These are phyloP conservation scores for Oreochromis grahami DNA, from an alignment of 2,797 vertebrate species.

Conservation along the genomic window DNA sequence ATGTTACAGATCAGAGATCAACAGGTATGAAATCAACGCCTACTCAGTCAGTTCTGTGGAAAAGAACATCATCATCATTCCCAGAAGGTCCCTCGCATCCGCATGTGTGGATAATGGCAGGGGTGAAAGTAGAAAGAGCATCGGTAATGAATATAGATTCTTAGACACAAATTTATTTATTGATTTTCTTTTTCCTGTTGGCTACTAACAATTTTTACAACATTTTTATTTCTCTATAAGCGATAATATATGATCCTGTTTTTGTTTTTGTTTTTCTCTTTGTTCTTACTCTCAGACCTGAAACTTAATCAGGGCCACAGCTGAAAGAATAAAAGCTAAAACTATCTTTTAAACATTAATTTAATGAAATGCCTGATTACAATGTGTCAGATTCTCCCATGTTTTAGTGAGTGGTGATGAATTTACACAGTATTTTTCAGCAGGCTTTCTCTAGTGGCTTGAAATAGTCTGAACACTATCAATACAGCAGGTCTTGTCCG, in stretches of 20 bases:
- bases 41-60: not conserved
- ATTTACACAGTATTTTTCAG: not conserved
- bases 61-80: not conserved
- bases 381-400: not conserved
- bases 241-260: not conserved
- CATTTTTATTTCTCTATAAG: not conserved
- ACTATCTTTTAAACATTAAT: not conserved
- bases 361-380: not conserved
- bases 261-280: not conserved
- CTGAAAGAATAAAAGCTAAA: not conserved
- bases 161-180: not conserved
- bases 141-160: not conserved
- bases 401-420: not conserved
- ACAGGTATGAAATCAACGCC: not conserved
- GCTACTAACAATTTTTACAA: not conserved
- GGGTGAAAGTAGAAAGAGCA: not conserved
- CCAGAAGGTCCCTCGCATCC: not conserved
- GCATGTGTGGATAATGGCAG: not conserved
- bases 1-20: not conserved
- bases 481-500: not conserved
- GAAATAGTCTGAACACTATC: fast-evolving
- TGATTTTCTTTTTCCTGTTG: not conserved
- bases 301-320: not conserved
- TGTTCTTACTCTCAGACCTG: not conserved
- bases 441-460: not conserved